Evolutionary conservation across 1,140 invertebrate genomes (phyloP).

Genomic region (Sarcophaga bullata): DNA sequence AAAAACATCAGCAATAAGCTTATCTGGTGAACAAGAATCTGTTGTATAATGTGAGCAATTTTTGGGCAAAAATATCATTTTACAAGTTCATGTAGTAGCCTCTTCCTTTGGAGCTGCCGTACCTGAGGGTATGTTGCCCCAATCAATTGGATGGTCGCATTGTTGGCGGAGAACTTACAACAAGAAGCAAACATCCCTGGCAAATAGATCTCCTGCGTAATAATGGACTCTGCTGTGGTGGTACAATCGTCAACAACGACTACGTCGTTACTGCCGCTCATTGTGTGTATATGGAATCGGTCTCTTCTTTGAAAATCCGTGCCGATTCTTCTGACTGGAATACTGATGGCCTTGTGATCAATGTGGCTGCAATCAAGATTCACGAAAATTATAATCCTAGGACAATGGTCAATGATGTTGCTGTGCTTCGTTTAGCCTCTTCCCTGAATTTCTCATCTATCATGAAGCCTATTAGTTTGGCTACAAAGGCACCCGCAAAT

Average conservation of each 20-base stretch:
- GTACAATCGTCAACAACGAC: slow-evolving; percentile 67
- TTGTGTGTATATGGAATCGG: slow-evolving; percentile 65
- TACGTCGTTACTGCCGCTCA: slow-evolving; percentile 71
- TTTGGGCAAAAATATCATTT: too few relatives aligned
- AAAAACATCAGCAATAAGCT: too few relatives aligned
- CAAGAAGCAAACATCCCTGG: slow-evolving; percentile 69
- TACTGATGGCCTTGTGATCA: slow-evolving; percentile 10
- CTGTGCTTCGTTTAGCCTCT: not conserved
- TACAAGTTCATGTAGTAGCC: slow-evolving; percentile 46
- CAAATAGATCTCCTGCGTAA: slow-evolving; percentile 68
- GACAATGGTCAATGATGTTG: slow-evolving; percentile 26
- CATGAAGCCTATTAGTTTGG: slow-evolving; percentile 21
- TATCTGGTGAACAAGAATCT: too few relatives aligned
- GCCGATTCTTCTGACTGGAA: slow-evolving; percentile 52
- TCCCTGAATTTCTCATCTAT: not conserved
- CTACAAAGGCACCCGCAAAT: not conserved
- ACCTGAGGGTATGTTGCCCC: slow-evolving; percentile 58
- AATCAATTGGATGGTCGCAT: slow-evolving; percentile 64
- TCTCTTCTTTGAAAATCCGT: slow-evolving; percentile 51
- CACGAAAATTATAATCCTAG: slow-evolving; percentile 14
- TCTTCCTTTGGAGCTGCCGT: slow-evolving; percentile 55
- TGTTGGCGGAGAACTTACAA: slow-evolving; percentile 67
- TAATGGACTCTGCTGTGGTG: slow-evolving; percentile 70
- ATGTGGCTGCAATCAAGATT: not conserved
- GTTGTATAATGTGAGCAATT: too few relatives aligned